Conservation (phyloP, 2,797 vertebrate species). For the Buceros bicornis region DNA sequence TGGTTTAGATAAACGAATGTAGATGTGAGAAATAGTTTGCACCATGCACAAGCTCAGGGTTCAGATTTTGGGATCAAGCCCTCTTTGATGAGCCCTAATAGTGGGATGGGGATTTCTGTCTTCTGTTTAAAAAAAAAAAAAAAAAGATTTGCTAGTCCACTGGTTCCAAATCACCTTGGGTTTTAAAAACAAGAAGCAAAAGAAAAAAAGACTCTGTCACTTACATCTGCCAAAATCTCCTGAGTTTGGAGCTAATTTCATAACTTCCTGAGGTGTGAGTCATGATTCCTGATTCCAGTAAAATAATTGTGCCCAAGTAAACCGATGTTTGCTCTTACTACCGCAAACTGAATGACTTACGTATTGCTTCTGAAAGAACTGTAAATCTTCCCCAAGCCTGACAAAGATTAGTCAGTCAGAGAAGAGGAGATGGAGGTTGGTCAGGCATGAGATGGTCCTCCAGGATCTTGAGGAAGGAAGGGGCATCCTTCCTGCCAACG, state of each 20-base stretch:
- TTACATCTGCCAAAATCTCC: neutral
- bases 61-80: neutral
- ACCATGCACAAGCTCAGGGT: neutral
- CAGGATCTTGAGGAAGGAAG: neutral
- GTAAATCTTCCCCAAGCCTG: neutral
- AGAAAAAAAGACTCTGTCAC: neutral
- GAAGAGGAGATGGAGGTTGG: neutral
- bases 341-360: neutral
- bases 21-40: neutral
- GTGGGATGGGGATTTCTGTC: neutral
- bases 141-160: neutral
- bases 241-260: neutral
- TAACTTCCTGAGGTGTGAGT: neutral
- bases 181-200: neutral
- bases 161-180: neutral
- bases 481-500: neutral
- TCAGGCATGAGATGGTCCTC: neutral
- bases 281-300: neutral
- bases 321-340: neutral
- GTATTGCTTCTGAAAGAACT: neutral
- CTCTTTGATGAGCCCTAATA: neutral
- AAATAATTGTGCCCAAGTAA: neutral
- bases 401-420: neutral
- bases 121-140: neutral
- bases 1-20: accelerated